Evolutionary conservation across 2,888 invertebrate species (phyloP).

Genomic region (Agrotis exclamationis): DNA sequence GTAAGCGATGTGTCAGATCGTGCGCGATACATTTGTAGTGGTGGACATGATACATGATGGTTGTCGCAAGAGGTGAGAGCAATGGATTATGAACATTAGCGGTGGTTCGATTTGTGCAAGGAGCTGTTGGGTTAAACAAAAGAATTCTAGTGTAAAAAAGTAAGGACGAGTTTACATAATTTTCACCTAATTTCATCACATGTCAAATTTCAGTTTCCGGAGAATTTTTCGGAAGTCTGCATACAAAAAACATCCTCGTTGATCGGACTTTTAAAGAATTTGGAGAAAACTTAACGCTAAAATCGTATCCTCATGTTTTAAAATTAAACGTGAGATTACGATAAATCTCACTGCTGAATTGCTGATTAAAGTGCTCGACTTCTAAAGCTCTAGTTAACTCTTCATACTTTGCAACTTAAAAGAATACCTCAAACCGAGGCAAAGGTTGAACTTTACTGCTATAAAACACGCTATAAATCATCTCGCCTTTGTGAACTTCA

Average conservation of each 20-base stretch:
- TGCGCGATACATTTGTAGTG: constrained; percentile 13
- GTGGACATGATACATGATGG: constrained; percentile 12
- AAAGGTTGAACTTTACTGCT: constrained; percentile 44
- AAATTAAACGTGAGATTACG: not conserved
- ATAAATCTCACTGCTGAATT: not conserved
- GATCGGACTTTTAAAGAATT: too few relatives aligned
- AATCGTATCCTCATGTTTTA: too few relatives aligned
- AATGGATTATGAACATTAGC: constrained; percentile 15
- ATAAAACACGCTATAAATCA: constrained; percentile 46
- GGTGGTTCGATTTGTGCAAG: not conserved
- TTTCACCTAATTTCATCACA: too few relatives aligned
- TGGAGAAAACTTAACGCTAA: too few relatives aligned
- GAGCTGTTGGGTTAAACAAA: not conserved
- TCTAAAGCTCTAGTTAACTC: not conserved
- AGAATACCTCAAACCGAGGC: constrained; percentile 4
- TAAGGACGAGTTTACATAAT: too few relatives aligned
- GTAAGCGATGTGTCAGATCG: constrained; percentile 20
- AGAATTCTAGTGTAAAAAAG: not conserved
- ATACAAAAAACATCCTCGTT: too few relatives aligned
- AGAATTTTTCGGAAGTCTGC: too few relatives aligned
- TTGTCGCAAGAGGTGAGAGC: constrained; percentile 1
- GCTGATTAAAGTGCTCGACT: not conserved
- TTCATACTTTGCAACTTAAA: constrained; percentile 8
- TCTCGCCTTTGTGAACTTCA: constrained; percentile 53
- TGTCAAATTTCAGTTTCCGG: too few relatives aligned